These are phyloP conservation scores for Apotomis betuletana DNA, from an alignment of 2,888 invertebrate species.

Conservation along the genomic window DNA sequence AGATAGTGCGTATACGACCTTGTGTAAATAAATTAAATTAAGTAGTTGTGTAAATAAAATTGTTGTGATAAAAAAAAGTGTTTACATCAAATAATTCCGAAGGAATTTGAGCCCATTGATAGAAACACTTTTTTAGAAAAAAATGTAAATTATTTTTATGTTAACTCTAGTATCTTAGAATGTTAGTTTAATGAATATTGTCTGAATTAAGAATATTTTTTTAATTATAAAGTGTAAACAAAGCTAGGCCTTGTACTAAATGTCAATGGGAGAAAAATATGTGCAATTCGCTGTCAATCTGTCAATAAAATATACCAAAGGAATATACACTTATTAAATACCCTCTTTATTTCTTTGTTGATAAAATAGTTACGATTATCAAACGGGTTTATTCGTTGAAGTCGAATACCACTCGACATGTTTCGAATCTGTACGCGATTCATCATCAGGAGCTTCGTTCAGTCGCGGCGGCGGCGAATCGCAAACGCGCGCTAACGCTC, in stretches of 20 bases:
- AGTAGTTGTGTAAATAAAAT: slow-evolving; percentile 48
- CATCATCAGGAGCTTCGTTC: too few relatives aligned
- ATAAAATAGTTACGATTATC: too few relatives aligned
- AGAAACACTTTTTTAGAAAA: slow-evolving; percentile 65
- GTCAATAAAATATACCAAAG: slow-evolving; percentile 70
- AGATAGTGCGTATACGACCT: slow-evolving; percentile 26
- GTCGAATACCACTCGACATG: too few relatives aligned
- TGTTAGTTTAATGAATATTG: slow-evolving; percentile 30
- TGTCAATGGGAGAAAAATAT: slow-evolving; percentile 66
- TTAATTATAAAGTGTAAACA: slow-evolving; percentile 45
- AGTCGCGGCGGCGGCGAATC: too few relatives aligned
- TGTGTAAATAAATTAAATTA: slow-evolving; percentile 45
- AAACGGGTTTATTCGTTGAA: too few relatives aligned
- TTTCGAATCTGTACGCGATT: too few relatives aligned
- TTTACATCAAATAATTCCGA: slow-evolving; percentile 68
- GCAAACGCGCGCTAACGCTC: too few relatives aligned
- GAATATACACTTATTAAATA: slow-evolving; percentile 38
- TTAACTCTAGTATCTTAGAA: slow-evolving; percentile 12
- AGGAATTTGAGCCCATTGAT: slow-evolving; percentile 77
- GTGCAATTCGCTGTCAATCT: slow-evolving; percentile 73
- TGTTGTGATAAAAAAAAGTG: slow-evolving; percentile 60
- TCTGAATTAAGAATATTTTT: slow-evolving; percentile 50
- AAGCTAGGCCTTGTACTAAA: slow-evolving; percentile 60
- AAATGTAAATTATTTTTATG: slow-evolving; percentile 27
- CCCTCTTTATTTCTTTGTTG: not conserved